Evolutionary conservation across 2,797 vertebrate genomes (phyloP).

Genomic region (Xenentodon cancila): DNA sequence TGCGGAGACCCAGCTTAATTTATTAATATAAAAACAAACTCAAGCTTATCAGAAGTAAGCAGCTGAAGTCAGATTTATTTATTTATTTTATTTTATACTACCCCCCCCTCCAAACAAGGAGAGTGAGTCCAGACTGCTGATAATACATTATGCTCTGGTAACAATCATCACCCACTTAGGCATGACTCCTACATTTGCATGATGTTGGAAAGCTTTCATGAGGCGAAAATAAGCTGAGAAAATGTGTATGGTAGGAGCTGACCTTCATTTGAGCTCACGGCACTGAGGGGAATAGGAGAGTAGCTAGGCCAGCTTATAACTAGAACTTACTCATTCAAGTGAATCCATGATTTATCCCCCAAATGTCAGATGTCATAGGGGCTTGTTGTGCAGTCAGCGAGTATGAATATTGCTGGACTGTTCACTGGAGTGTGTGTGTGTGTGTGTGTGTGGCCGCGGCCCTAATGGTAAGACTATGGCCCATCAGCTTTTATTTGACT

Average conservation of each 20-base stretch:
- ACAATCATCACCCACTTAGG: constrained; percentile 78
- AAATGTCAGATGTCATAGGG: constrained; percentile 77
- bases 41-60: constrained; percentile 2
- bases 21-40: constrained; percentile 33
- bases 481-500: constrained; percentile 76
- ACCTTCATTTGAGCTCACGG: constrained; percentile 70
- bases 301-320: constrained; percentile 63
- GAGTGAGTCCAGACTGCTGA: constrained; percentile 71
- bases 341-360: constrained; percentile 74
- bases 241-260: constrained; percentile 44
- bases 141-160: constrained; percentile 74
- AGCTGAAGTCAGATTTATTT: constrained; percentile 5
- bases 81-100: neutral
- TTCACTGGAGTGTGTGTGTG: constrained; percentile 55
- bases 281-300: constrained; percentile 56
- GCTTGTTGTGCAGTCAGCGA: constrained; percentile 69
- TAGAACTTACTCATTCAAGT: constrained; percentile 72
- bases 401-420: constrained; percentile 71
- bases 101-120: constrained; percentile 32
- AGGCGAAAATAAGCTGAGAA: constrained; percentile 37
- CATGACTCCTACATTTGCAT: constrained; percentile 70
- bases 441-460: constrained; percentile 46
- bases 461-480: constrained; percentile 68
- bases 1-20: constrained; percentile 38
- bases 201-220: constrained; percentile 59